Conservation (phyloP, 35 echinoderm and acorn worm genomes). For the Heliocidaris tuberculata region DNA sequence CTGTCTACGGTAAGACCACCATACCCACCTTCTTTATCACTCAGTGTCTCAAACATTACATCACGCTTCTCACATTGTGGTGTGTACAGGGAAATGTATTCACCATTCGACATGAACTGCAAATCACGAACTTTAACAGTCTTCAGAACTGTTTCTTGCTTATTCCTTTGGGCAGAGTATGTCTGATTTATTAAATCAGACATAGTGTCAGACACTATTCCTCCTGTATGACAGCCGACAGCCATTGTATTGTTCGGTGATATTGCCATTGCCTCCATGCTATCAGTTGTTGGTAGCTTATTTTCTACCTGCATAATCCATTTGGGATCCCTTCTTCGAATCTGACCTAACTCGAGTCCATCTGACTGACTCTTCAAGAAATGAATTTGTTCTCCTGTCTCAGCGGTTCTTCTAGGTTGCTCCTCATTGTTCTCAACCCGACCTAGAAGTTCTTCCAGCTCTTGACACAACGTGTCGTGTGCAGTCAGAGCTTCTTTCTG, state of each 20-base stretch:
- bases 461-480: neutral
- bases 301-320: neutral
- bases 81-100: slow-evolving; percentile 33
- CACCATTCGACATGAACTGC: neutral
- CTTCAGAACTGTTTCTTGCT: neutral
- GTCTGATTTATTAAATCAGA: too few species aligned
- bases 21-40: neutral
- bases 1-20: neutral
- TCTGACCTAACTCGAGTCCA: neutral
- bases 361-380: neutral
- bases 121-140: neutral
- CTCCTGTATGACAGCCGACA: neutral
- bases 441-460: neutral
- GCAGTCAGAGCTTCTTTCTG: neutral
- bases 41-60: neutral
- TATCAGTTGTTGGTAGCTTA: neutral
- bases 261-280: neutral
- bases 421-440: neutral
- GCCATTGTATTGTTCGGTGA: neutral
- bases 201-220: too few species aligned
- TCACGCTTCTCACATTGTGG: neutral
- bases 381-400: neutral
- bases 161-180: neutral
- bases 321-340: neutral
- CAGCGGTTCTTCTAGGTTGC: neutral